Base-by-base conservation (phyloP, 2,113 vertebrate species). In the Globicephala melas region DNA sequence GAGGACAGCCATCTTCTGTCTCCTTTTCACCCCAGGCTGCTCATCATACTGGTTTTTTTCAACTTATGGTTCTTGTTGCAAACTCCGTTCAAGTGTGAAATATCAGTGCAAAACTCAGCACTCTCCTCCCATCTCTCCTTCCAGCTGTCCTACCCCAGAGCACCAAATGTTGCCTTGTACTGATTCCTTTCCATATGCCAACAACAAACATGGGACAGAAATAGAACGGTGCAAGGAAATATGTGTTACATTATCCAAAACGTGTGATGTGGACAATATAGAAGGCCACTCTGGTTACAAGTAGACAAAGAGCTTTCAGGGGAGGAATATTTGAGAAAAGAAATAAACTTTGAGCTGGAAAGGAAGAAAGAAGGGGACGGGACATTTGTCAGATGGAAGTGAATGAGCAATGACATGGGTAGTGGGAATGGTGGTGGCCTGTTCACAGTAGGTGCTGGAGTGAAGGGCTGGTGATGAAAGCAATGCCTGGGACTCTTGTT, bases 81-180 rank as follows among this genome's bases (percentile, higher is more conserved):
- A 71, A 94, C 21, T 83, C 38, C 76, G 28, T 85, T 92, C 9
- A 86, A 87, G 41, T 77, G 68, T 93, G 68, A 95, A 93, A 87
- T 36, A 77, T 26, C 53, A 55, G 23, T 77, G 31, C 50, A 93
- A 83, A 90, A 63, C 33, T 93, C 62, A 67, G 17, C 76, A 12
- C 36, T 28, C n/a, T 76, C 65, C 44, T 77, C 87, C 60, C 31
- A 55, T 68, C 73, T 89, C 23, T 28, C 33, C 28, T 41, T 18
- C 26, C 14, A 81, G 33, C 58, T 80, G 68, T 26, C 70, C 17
- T 77, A 79, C 33, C 55, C 6, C 62, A 97, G 47, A 25, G 36
- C 63, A 94, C 14, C 47, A 74, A 91, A 85, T 21, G 89, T 41
- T 74, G 25, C 36, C 26, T n/a, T 60, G 18, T 33, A 70, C 26